Evolutionary conservation across 2,888 invertebrate species (phyloP), one percentile per base, ranked within the genome.

Genomic region (Linnaemya tessellans): DNA sequence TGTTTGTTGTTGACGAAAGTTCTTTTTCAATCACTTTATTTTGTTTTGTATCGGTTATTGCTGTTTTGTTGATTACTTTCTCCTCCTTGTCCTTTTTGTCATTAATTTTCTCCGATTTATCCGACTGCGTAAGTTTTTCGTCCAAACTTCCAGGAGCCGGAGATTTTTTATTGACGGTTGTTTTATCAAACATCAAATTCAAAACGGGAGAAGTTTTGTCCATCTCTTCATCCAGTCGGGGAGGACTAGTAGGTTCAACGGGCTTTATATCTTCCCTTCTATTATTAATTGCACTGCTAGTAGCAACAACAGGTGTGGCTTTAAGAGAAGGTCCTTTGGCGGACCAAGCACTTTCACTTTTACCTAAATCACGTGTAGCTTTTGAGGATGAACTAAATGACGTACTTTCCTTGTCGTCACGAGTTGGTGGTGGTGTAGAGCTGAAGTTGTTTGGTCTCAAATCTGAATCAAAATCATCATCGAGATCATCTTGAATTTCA

Each of bases 401-500:
- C 10, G 91, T 89, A 70, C 91, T 91, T 77, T 92, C 92, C 79
- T 92, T 93, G 46, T 93, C 92, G 22, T 92, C 92, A 3, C 92
- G 88, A 0, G 90, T 89, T 10, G 92, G 91, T 1, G 92, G 92
- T 41, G 92, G 92, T 0, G 93, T 91, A 18, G 90, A 90, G 46
- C 89, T 88, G 15, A 90, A 89, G 13, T 90, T 89, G 68, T 91
- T 92, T 0, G 92, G 92, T 13, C 92, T 90, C 56, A 91, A 70
- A 54, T 91, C 91, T 9, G 92, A 91, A 81, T 92, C 92, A 22
- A 90, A 92, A 64, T 92, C 92, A 77, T 92, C 92, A 68, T 92
- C 92, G 18, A 93, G 88, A 88, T 93, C 93, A 78, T 92, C 93
- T 64, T 92, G 91, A 35, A 93, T 92, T 65, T 92, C 92, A 87